phyloP scores from a whole-genome alignment of 2,888 invertebrate genomes.

The Caradrina kadenii region DNA sequence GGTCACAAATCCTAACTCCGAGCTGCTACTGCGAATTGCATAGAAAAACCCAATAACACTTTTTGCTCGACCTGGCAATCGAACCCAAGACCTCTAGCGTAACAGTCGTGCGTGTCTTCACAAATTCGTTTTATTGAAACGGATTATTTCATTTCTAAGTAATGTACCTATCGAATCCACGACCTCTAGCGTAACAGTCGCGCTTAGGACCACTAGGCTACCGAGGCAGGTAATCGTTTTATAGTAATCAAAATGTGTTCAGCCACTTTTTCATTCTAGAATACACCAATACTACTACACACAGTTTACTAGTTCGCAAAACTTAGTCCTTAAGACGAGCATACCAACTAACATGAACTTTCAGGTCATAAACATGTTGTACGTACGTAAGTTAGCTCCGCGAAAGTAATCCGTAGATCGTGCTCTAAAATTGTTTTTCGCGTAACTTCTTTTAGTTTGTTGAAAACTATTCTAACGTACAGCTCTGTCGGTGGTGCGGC shows the following conservation, averaged over 20 bases:
- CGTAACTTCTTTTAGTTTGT: conserved; percentile 66
- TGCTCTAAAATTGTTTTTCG: conserved; percentile 65
- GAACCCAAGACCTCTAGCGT: too few relatives aligned
- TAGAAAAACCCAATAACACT: too few relatives aligned
- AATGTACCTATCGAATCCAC: too few relatives aligned
- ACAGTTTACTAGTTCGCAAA: conserved; percentile 31
- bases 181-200: too few relatives aligned
- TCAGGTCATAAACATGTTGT: conserved; percentile 50
- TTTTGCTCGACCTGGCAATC: too few relatives aligned
- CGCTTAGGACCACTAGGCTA: too few relatives aligned
- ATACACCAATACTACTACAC: conserved; percentile 4
- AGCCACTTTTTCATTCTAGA: conserved; percentile 27
- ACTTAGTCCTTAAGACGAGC: conserved; percentile 38
- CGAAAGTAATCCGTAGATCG: conserved; percentile 53
- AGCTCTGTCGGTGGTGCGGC: conserved; percentile 43
- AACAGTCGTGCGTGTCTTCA: too few relatives aligned
- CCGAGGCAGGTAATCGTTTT: too few relatives aligned
- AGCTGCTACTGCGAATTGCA: too few relatives aligned
- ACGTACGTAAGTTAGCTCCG: conserved; percentile 44
- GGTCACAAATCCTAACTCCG: too few relatives aligned
- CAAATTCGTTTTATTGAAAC: background rate
- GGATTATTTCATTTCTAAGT: conserved; percentile 18
- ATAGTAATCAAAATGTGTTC: conserved; percentile 14
- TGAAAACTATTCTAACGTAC: conserved; percentile 59
- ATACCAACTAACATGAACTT: conserved; percentile 44